Percentiles rank a stretch among this genome's conserved stretches.
Evolutionary conservation across 2,888 invertebrate genomes (phyloP).

Genomic region (Alloscopus bannaensis): DNA sequence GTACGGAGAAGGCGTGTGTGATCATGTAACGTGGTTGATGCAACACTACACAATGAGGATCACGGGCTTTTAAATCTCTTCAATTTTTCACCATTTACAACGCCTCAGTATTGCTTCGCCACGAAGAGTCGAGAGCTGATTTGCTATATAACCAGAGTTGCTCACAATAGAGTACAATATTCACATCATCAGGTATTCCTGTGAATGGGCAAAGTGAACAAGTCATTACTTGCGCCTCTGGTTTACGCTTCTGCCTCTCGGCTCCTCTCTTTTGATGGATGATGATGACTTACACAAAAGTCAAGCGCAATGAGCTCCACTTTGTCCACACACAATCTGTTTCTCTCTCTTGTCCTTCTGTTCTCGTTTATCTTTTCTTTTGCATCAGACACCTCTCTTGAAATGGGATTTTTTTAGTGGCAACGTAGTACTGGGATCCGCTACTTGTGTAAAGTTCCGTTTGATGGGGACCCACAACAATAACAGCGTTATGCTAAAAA

Average conservation of each 20-base stretch:
- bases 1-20: not conserved
- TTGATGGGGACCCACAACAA: too few species aligned
- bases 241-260: conserved; percentile 41
- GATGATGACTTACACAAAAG: conserved; percentile 29
- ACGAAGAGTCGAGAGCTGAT: too few species aligned
- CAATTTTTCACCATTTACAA: conserved; percentile 3
- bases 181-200: not conserved
- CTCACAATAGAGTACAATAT: not conserved
- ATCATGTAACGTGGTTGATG: not conserved
- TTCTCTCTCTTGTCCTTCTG: too few species aligned
- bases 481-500: conserved; percentile 38
- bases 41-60: not conserved
- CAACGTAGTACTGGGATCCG: too few species aligned
- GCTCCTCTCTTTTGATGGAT: too few species aligned
- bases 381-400: too few species aligned
- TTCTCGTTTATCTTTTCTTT: too few species aligned
- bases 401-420: too few species aligned
- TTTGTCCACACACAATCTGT: conserved; percentile 3
- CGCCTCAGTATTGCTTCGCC: too few species aligned
- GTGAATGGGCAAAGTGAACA: conserved; percentile 36
- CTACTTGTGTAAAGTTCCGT: too few species aligned
- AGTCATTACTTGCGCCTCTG: conserved; percentile 42
- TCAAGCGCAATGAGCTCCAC: conserved; percentile 5
- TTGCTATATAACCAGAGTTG: too few species aligned
- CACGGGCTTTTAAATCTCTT: not conserved